Percentiles rank a stretch among this genome's conserved stretches.
These are phyloP conservation scores for Pempheris klunzingeri DNA, from an alignment of 2,797 vertebrate genomes.

Conservation along the genomic window DNA sequence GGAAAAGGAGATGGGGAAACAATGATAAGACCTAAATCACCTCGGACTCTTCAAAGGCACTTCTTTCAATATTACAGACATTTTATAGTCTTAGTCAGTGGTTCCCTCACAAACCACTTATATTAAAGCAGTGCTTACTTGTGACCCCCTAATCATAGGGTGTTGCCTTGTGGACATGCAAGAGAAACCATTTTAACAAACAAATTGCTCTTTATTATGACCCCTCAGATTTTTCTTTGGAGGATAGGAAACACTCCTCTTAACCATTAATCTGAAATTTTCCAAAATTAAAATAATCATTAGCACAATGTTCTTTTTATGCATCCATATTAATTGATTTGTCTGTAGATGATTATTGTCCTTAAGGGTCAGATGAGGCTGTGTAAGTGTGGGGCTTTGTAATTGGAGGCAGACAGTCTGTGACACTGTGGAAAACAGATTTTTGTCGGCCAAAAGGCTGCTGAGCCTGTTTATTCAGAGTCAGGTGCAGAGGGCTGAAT, in stretches of 20 bases:
- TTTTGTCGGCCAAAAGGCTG: slow-evolving; percentile 24
- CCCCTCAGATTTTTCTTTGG: no score
- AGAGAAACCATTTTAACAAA: no score
- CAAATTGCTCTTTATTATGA: no score
- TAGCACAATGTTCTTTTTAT: neutral
- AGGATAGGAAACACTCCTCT: no score
- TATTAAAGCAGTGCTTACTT: neutral
- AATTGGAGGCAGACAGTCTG: slow-evolving; percentile 6
- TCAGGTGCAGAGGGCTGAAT: slow-evolving; percentile 36
- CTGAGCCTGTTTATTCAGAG: slow-evolving; percentile 26
- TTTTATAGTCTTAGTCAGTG: neutral
- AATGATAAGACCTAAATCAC: no score
- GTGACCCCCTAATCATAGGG: neutral
- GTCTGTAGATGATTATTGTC: neutral
- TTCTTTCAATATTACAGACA: neutral
- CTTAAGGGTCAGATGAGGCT: neutral
- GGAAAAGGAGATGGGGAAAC: neutral
- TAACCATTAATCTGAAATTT: no score
- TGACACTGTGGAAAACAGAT: neutral
- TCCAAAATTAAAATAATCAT: neutral
- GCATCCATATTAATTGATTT: neutral
- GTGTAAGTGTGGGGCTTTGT: neutral
- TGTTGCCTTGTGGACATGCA: no score
- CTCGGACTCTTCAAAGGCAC: no score
- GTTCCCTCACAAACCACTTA: neutral